Evolutionary conservation across 2,888 invertebrate genomes (phyloP).

Genomic region (Rhamnusium bicolor): DNA sequence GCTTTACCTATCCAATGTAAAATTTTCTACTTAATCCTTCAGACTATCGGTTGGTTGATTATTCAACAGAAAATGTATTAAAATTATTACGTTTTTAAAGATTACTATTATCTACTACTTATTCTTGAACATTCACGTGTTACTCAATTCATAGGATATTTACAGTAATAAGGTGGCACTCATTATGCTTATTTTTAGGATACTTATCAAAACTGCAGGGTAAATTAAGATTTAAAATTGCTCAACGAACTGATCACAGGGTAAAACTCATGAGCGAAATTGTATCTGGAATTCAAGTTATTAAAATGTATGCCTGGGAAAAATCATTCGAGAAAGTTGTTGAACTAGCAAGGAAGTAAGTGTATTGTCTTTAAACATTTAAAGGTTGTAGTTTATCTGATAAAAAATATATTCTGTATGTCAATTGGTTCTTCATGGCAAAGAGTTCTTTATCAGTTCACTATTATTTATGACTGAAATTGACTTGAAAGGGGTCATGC

Average conservation of each 20-base stretch:
- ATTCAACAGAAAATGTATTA: no score
- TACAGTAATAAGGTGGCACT: no score
- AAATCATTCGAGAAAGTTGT: conserved; percentile 79
- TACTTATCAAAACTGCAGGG: conserved; percentile 71
- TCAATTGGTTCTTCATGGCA: not conserved
- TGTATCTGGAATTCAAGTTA: conserved; percentile 81
- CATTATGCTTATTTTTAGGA: conserved; percentile 61
- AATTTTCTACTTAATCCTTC: no score
- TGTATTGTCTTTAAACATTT: conserved; percentile 4
- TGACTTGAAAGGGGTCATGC: not conserved
- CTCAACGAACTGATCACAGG: conserved; percentile 76
- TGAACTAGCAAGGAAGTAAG: conserved; percentile 75
- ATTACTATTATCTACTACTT: no score
- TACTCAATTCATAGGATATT: no score
- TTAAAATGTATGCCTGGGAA: conserved; percentile 88
- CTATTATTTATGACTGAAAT: not conserved
- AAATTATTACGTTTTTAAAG: no score
- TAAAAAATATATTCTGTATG: not conserved
- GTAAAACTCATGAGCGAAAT: conserved; percentile 84
- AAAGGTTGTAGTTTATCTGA: not conserved
- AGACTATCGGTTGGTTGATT: no score
- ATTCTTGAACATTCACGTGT: no score
- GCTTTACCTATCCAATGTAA: no score
- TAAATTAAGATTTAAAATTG: conserved; percentile 70
- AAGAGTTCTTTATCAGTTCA: not conserved